Percentiles rank a stretch among this genome's conserved stretches.
These are phyloP conservation scores for Dynastes maya DNA, from an alignment of 2,888 invertebrate species.

Conservation along the genomic window DNA sequence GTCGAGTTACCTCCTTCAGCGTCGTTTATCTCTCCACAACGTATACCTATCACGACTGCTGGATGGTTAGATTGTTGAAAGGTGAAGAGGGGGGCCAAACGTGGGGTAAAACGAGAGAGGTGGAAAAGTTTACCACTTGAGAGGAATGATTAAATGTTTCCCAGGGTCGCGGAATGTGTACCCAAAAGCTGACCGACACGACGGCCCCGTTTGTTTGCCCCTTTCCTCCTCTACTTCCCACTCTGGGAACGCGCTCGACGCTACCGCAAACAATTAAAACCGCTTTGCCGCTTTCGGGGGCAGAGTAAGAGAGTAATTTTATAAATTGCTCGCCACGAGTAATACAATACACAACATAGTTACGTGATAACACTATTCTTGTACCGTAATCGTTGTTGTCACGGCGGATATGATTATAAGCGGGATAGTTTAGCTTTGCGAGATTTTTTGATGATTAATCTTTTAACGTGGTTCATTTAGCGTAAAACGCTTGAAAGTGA, in stretches of 20 bases:
- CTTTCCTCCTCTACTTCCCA: neutral
- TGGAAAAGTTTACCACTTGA: conserved; percentile 45
- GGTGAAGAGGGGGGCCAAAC: neutral
- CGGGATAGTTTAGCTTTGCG: too few species aligned
- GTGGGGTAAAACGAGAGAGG: neutral
- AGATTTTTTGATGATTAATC: too few species aligned
- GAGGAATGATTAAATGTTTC: conserved; percentile 47
- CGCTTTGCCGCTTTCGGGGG: conserved; percentile 21
- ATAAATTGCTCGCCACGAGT: conserved; percentile 20
- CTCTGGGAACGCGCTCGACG: conserved; percentile 24
- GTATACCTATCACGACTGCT: neutral
- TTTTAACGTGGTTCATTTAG: neutral
- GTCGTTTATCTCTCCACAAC: neutral
- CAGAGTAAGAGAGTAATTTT: conserved; percentile 18
- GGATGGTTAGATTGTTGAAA: neutral
- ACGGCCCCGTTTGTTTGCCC: conserved; percentile 36
- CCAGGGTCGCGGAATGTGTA: conserved; percentile 42
- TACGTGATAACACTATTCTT: neutral
- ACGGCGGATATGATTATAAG: too few species aligned
- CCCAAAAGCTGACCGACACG: conserved; percentile 40
- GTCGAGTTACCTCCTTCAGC: conserved; percentile 15
- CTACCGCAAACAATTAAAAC: conserved; percentile 43
- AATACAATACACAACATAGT: conserved; percentile 1
- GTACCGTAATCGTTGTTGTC: too few species aligned
- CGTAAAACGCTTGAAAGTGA: neutral